These are phyloP conservation scores for Gymnoscopelus microlampas DNA, from an alignment of 2,797 vertebrate genomes.

Conservation along the genomic window DNA sequence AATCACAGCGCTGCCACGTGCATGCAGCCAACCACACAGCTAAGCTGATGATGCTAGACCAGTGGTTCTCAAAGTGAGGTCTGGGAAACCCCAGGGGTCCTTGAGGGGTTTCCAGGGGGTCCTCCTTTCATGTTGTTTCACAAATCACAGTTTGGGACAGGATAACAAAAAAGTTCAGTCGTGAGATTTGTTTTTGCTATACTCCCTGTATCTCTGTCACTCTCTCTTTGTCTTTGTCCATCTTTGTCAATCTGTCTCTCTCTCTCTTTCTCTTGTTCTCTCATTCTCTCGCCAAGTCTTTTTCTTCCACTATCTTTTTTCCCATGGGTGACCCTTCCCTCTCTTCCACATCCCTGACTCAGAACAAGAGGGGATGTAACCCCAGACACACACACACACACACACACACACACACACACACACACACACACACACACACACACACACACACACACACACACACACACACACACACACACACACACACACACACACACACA, in stretches of 20 bases:
- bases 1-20: too few species aligned
- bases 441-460: conserved; percentile 1
- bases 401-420: conserved; percentile 18
- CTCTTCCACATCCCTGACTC: conserved; percentile 68
- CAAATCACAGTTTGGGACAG: too few species aligned
- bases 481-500: conserved; percentile 21
- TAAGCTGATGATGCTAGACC: too few species aligned
- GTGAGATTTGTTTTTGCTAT: neutral
- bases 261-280: conserved; percentile 35
- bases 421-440: conserved; percentile 18
- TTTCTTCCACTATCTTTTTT: conserved; percentile 22
- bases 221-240: neutral
- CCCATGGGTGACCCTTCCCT: conserved; percentile 53
- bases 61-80: too few species aligned
- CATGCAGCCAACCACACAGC: too few species aligned
- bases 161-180: too few species aligned
- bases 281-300: conserved; percentile 27
- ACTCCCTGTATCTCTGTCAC: neutral
- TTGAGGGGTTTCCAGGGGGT: too few species aligned
- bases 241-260: conserved; percentile 31
- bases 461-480: conserved; percentile 20
- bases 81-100: too few species aligned
- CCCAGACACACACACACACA: conserved; percentile 52
- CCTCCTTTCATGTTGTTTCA: too few species aligned
- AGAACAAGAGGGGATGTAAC: conserved; percentile 68